Evolutionary conservation across 2,888 invertebrate species (phyloP).

Genomic region (Troides oblongomaculatus): DNA sequence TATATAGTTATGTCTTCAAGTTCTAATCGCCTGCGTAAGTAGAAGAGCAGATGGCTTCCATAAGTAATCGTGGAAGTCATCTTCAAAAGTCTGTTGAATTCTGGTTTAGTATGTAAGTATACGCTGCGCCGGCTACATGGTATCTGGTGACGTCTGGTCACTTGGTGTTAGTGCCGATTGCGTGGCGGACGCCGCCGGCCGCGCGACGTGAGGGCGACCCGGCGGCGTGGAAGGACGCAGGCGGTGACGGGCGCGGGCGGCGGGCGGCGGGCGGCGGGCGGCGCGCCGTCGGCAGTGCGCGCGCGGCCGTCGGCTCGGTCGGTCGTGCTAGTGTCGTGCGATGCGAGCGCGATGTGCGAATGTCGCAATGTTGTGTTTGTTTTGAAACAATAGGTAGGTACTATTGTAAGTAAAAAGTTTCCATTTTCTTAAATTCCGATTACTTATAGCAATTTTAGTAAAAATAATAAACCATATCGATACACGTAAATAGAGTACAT

Average conservation of each 20-base stretch:
- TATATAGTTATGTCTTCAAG: too few species aligned
- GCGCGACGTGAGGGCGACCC: slow-evolving; percentile 11
- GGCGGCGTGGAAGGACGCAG: slow-evolving; percentile 25
- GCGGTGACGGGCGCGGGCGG: slow-evolving; percentile 2
- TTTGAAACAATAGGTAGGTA: slow-evolving; percentile 2
- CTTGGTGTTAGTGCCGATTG: too few species aligned
- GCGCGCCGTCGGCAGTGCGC: slow-evolving; percentile 31
- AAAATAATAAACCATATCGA: too few species aligned
- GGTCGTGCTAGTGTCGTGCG: slow-evolving; percentile 15
- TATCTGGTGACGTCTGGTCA: too few species aligned
- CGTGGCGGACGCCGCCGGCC: background rate
- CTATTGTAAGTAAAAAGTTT: slow-evolving; percentile 7
- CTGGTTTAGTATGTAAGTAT: too few species aligned
- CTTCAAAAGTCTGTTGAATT: too few species aligned
- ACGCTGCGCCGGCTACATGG: too few species aligned
- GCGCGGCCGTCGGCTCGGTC: slow-evolving; percentile 33
- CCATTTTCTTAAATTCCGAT: background rate
- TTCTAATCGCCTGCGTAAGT: too few species aligned
- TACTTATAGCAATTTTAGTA: too few species aligned
- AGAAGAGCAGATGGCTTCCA: too few species aligned
- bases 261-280: slow-evolving; percentile 29
- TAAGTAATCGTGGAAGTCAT: too few species aligned
- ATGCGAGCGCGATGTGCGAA: slow-evolving; percentile 3
- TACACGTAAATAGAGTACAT: too few species aligned
- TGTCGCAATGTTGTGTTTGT: slow-evolving; percentile 1